A percentile compares a stretch with the other conserved stretches of the same genome.
Conservation (phyloP, 2,888 invertebrate genomes). For the Ceraclea dissimilis region DNA sequence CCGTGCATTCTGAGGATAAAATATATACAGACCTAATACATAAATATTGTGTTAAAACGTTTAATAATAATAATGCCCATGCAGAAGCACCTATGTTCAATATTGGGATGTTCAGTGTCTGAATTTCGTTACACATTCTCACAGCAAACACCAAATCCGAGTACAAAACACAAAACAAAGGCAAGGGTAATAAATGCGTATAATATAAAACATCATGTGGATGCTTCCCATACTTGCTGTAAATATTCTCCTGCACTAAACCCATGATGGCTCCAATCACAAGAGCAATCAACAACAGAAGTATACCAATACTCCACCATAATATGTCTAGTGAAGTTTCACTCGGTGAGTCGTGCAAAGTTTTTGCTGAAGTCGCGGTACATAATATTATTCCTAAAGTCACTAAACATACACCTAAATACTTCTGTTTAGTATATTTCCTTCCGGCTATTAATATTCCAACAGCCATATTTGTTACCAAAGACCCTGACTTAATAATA, state of each 20-base stretch:
- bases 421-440: constrained; percentile 60
- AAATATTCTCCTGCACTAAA: constrained; percentile 65
- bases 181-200: constrained; percentile 65
- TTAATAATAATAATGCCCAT: constrained; percentile 56
- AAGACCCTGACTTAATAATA: constrained; percentile 79
- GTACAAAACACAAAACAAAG: constrained; percentile 59
- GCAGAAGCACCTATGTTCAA: constrained; percentile 48
- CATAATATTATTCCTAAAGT: constrained; percentile 66
- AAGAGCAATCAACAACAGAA: constrained; percentile 54
- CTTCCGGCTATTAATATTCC: constrained; percentile 62
- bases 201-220: constrained; percentile 63
- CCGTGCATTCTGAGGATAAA: constrained; percentile 68
- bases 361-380: constrained; percentile 53
- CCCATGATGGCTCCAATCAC: constrained; percentile 73
- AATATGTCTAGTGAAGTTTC: constrained; percentile 3
- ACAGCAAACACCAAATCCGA: constrained; percentile 56
- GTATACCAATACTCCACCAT: constrained; percentile 19
- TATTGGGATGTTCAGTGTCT: constrained; percentile 36
- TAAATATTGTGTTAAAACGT: constrained; percentile 62
- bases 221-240: constrained; percentile 62
- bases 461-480: constrained; percentile 73
- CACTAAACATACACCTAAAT: constrained; percentile 69
- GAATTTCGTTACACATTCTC: constrained; percentile 46
- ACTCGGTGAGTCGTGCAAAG: not conserved
- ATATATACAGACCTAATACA: constrained; percentile 75